These are phyloP conservation scores for Alaudala cheleensis DNA, from an alignment of 2,113 vertebrate genomes.

Conservation along the genomic window DNA sequence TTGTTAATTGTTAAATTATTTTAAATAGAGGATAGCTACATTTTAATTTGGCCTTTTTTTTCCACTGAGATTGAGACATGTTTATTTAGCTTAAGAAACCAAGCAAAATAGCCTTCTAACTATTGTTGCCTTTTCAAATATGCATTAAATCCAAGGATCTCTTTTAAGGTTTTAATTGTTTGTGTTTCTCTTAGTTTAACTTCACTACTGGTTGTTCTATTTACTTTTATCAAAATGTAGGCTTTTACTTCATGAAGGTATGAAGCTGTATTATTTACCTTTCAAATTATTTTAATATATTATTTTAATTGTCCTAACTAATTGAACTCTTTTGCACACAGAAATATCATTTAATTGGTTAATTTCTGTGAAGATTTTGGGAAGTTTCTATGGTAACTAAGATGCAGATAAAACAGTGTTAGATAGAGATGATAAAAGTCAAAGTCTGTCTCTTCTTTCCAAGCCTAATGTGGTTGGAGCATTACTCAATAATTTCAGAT, in stretches of 20 bases:
- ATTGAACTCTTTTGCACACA: constrained; percentile 34
- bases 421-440: constrained; percentile 25
- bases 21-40: neutral
- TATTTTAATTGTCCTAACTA: constrained; percentile 67
- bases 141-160: neutral
- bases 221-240: neutral
- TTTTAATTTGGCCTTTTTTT: neutral
- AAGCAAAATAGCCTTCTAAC: neutral
- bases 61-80: neutral
- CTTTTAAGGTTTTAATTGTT: constrained; percentile 5
- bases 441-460: neutral
- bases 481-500: constrained; percentile 15
- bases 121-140: neutral
- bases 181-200: neutral
- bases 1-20: neutral
- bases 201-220: constrained; percentile 2
- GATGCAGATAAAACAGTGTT: constrained; percentile 32
- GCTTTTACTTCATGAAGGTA: constrained; percentile 16
- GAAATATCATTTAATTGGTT: constrained; percentile 51
- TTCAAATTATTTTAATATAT: constrained; percentile 54
- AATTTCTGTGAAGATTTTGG: neutral
- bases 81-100: neutral
- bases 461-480: neutral
- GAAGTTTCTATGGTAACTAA: neutral
- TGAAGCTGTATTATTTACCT: constrained; percentile 7